Conservation (phyloP, 2,888 invertebrate genomes). For the Ephialtes manifestator region DNA sequence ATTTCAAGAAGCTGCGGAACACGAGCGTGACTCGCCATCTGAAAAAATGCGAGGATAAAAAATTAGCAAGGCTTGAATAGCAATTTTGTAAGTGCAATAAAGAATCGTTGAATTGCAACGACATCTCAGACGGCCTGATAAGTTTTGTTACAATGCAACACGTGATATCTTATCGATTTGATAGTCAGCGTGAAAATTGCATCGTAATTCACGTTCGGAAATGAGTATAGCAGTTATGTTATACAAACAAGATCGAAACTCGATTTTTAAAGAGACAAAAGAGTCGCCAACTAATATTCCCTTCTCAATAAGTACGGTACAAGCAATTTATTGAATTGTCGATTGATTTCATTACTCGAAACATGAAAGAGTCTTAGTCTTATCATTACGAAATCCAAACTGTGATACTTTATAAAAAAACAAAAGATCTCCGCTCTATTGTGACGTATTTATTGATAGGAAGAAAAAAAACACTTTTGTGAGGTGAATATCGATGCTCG, state of each 20-base stretch:
- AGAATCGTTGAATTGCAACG: conserved; percentile 42
- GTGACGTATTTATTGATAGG: conserved; percentile 58
- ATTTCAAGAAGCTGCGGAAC: conserved; percentile 64
- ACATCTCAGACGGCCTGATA: conserved; percentile 34
- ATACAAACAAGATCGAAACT: background rate
- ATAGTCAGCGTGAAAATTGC: conserved; percentile 23
- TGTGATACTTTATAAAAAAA: conserved; percentile 67
- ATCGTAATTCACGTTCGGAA: conserved; percentile 29
- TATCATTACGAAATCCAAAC: conserved; percentile 67
- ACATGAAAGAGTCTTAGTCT: conserved; percentile 58
- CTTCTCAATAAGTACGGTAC: conserved; percentile 28
- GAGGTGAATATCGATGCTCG: conserved; percentile 57
- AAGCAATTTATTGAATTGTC: conserved; percentile 14
- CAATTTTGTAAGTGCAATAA: conserved; percentile 63
- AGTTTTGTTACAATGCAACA: conserved; percentile 28
- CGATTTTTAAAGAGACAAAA: background rate
- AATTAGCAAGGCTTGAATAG: conserved; percentile 14
- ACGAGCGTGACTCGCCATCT: conserved; percentile 61
- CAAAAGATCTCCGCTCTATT: conserved; percentile 51
- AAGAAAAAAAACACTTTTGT: conserved; percentile 41
- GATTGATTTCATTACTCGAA: conserved; percentile 47
- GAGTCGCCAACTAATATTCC: background rate
- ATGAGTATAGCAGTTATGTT: conserved; percentile 2
- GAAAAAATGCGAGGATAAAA: conserved; percentile 49
- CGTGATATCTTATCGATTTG: conserved; percentile 12